A percentile compares a stretch with the other conserved stretches of the same genome.
Evolutionary conservation across 2,888 invertebrate genomes (phyloP).

Genomic region (Xanthostigma xanthostigma): DNA sequence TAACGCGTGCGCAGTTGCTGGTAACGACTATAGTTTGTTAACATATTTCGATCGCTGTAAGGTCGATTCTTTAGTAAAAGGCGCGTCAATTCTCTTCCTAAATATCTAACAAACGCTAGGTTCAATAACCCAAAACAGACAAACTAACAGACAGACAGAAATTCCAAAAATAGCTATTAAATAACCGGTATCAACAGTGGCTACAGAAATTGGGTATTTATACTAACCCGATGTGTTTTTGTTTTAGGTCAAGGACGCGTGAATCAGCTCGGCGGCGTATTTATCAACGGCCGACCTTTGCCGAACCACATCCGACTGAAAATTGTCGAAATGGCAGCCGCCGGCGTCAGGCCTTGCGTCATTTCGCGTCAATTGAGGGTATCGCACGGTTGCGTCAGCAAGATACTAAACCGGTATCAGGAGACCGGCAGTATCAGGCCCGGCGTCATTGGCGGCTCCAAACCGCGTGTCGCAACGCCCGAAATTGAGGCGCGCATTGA

Average conservation of each 20-base stretch:
- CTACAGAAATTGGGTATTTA: no score
- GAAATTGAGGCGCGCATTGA: slow-evolving; percentile 87
- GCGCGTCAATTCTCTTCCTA: no score
- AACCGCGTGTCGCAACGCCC: slow-evolving; percentile 85
- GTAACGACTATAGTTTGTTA: no score
- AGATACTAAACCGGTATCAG: slow-evolving; percentile 88
- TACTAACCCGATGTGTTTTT: slow-evolving; percentile 6
- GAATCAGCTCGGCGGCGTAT: slow-evolving; percentile 93
- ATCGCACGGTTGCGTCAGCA: slow-evolving; percentile 96
- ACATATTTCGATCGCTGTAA: no score
- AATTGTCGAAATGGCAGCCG: slow-evolving; percentile 93
- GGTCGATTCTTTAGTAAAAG: no score
- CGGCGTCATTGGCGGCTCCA: slow-evolving; percentile 87
- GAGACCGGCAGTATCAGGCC: slow-evolving; percentile 92
- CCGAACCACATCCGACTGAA: slow-evolving; percentile 92
- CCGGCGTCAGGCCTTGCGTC: slow-evolving; percentile 87
- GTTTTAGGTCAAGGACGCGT: slow-evolving; percentile 84
- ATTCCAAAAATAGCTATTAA: no score
- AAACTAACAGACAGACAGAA: no score
- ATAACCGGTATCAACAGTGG: no score
- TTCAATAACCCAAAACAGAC: no score
- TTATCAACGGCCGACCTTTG: slow-evolving; percentile 93
- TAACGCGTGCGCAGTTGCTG: no score
- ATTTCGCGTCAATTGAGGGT: slow-evolving; percentile 90
- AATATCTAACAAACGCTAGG: no score